Evolutionary conservation across 1,140 invertebrate species (phyloP).

Genomic region (Bombyx mori): ASM3026992v2 NC_085109.1:9546001-9546500

Average conservation of each 20-base stretch:
- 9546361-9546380: neutral
- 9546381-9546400: neutral
- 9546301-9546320: conserved; percentile 14
- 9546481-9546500: neutral
- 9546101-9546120: too few relatives aligned
- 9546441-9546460: neutral
- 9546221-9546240: neutral
- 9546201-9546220: too few relatives aligned
- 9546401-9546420: neutral
- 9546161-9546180: too few relatives aligned
- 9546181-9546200: too few relatives aligned
- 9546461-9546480: too few relatives aligned
- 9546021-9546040: too few relatives aligned
- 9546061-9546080: too few relatives aligned
- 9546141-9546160: too few relatives aligned
- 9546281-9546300: conserved; percentile 13
- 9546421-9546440: neutral
- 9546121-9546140: too few relatives aligned
- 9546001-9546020: too few relatives aligned
- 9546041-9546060: too few relatives aligned
- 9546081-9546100: too few relatives aligned
- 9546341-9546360: neutral
- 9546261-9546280: conserved; percentile 11
- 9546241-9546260: conserved; percentile 8
- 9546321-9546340: conserved; percentile 3